Evolutionary conservation across 2,888 invertebrate species (phyloP).

Genomic region (Calliphora vomitoria): DNA sequence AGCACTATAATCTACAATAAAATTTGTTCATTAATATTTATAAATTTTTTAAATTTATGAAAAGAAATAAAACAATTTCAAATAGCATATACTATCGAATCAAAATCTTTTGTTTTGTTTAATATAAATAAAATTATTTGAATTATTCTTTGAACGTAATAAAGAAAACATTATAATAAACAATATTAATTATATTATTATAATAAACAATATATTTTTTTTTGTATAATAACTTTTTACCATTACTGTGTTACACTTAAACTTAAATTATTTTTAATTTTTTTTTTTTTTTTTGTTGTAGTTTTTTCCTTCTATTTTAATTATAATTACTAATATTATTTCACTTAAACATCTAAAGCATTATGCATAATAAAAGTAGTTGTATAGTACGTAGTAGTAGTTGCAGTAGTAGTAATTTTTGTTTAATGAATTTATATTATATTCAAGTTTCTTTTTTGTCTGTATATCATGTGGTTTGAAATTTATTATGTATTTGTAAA

Average conservation of each 20-base stretch:
- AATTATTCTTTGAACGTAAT: conserved; percentile 67
- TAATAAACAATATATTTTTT: conserved; percentile 39
- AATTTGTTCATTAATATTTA: conserved; percentile 64
- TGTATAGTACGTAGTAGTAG: conserved; percentile 60
- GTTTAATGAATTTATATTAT: conserved; percentile 12
- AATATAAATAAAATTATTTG: conserved; percentile 67
- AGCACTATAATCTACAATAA: conserved; percentile 67
- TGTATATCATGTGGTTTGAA: conserved; percentile 8
- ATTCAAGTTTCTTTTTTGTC: background rate
- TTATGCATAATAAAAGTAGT: conserved; percentile 59
- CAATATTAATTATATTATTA: conserved; percentile 33
- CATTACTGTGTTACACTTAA: conserved; percentile 48
- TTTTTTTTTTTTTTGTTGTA: conserved; percentile 22
- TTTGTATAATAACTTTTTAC: conserved; percentile 38
- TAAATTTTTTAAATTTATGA: conserved; percentile 40
- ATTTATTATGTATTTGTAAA: conserved; percentile 63
- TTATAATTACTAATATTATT: conserved; percentile 41
- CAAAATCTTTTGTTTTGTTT: conserved; percentile 26
- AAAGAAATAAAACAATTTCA: conserved; percentile 55
- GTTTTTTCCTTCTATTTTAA: conserved; percentile 33
- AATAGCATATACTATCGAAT: conserved; percentile 39
- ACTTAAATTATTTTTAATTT: conserved; percentile 32
- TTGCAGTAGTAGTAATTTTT: conserved; percentile 48
- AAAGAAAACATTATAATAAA: conserved; percentile 51
- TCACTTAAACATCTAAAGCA: conserved; percentile 66